Base-by-base conservation (phyloP, 2,888 invertebrate species). In the Cryptus viduatorius region DNA sequence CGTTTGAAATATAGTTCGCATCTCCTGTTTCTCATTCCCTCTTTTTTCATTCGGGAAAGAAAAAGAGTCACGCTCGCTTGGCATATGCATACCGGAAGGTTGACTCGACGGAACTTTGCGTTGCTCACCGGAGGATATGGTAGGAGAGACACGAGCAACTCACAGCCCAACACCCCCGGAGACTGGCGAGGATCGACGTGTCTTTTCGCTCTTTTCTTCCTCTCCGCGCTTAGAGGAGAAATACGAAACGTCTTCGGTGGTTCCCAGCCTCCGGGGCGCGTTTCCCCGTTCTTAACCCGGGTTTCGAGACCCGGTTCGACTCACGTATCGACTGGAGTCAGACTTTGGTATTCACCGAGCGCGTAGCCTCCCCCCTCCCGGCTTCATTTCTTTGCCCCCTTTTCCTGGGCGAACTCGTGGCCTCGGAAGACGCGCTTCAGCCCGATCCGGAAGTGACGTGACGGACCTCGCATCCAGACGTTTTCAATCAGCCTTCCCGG, bases 401-500 rank as follows among this genome's bases (percentile, higher is more conserved):
- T 67, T 69, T 16, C 56, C 37, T n/a, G 65, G 42, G 19, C 61
- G 84, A 84, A 82, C 86, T 82, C 85, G 86, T 84, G 84, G 72
- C 77, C 79, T 29, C 72, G 84, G 83, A 79, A 76, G 78, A 82
- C 77, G 48, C 59, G 67, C 65, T 59, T 78, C 75, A 50, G 77
- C 73, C 44, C 73, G 69, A 88, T 86, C 86, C 81, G 85, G 87
- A 86, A 86, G 86, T 87, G 83, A 87, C 86, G 87, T 87, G 87
- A 87, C 87, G 84, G 83, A 78, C 85, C 81, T 79, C 82, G 79
- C 86, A 83, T 86, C 87, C 81, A 78, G 84, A 84, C 86, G 80
- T 86, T 85, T 87, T 87, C 86, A 86, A 87, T 87, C 87, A 86
- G 77, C 77, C 79, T 61, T 37, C 72, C 56, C 64, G 19, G 61